Evolutionary conservation across 2,797 vertebrate genomes (phyloP).

Genomic region (Pipistrellus nathusii): DNA sequence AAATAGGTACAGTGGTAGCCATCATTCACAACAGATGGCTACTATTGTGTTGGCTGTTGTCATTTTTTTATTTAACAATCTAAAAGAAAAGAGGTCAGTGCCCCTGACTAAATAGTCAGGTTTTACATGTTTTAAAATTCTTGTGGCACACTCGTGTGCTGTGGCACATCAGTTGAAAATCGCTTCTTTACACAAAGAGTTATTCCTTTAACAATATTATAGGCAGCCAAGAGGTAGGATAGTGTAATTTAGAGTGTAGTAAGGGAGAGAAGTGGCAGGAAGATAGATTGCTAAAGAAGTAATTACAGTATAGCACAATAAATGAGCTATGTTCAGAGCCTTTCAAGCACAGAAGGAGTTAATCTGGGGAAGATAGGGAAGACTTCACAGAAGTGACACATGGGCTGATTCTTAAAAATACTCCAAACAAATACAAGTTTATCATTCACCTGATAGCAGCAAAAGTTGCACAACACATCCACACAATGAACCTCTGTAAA

Average conservation of each 20-base stretch:
- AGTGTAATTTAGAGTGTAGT: background rate
- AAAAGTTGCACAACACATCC: background rate
- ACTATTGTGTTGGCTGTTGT: background rate
- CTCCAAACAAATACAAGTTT: constrained; percentile 21
- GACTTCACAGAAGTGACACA: background rate
- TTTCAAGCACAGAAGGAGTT: constrained; percentile 23
- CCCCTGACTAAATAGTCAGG: background rate
- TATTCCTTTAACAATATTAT: constrained; percentile 47
- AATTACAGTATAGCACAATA: background rate
- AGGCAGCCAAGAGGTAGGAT: constrained; percentile 1
- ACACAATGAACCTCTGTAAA: background rate
- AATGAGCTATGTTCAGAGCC: background rate
- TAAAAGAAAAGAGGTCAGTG: background rate
- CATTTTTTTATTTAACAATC: background rate
- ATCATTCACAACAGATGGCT: background rate
- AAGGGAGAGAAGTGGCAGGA: background rate
- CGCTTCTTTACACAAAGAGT: background rate
- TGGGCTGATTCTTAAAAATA: constrained; percentile 25
- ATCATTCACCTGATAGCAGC: background rate
- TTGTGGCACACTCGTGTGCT: background rate
- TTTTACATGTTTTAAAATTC: background rate
- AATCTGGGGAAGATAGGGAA: background rate
- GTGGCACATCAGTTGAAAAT: background rate
- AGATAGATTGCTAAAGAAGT: background rate
- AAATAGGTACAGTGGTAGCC: background rate